Conservation (phyloP, 2,797 vertebrate genomes). For the Microhierax caerulescens region DNA sequence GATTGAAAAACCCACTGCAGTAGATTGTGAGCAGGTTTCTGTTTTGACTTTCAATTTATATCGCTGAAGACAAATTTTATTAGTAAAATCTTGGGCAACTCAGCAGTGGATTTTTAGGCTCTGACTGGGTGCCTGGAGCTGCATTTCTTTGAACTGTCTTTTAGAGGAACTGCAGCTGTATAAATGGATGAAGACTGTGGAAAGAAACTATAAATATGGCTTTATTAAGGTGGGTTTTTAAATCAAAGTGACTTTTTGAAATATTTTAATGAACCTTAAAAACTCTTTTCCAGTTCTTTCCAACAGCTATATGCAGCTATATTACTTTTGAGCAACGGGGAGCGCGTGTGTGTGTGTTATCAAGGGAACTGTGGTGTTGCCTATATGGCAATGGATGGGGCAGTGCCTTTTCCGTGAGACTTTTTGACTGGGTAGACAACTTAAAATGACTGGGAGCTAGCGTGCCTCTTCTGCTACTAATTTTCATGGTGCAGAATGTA, state of each 20-base stretch:
- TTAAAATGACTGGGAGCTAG: neutral
- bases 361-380: neutral
- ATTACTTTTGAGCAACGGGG: neutral
- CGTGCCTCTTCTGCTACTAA: neutral
- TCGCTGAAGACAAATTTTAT: constrained; percentile 43
- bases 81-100: constrained; percentile 26
- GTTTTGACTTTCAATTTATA: constrained; percentile 40
- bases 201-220: constrained; percentile 62
- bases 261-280: constrained; percentile 54
- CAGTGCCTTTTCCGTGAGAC: neutral
- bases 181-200: constrained; percentile 56
- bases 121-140: constrained; percentile 53
- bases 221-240: constrained; percentile 50
- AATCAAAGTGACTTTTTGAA: constrained; percentile 60
- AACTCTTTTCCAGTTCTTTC: constrained; percentile 29
- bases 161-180: constrained; percentile 55
- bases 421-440: neutral
- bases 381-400: neutral
- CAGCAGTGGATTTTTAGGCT: constrained; percentile 45
- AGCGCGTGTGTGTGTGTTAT: neutral
- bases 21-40: constrained; percentile 12
- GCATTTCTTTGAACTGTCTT: constrained; percentile 58
- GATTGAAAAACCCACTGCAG: neutral
- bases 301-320: neutral
- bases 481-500: neutral